Evolutionary conservation across 2,113 vertebrate species (phyloP).

Genomic region (Percina caprodes): DNA sequence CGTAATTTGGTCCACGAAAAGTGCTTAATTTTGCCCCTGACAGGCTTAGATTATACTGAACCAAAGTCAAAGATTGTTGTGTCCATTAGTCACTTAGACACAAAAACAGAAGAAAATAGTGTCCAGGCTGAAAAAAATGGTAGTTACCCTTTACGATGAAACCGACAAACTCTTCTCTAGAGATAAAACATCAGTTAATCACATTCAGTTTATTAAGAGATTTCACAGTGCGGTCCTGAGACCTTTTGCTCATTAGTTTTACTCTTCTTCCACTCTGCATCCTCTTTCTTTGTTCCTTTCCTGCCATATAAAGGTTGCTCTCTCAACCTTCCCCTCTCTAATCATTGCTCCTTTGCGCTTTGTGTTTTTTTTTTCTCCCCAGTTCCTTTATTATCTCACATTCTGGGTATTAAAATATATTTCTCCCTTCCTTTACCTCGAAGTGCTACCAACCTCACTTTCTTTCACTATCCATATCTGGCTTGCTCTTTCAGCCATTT

Average conservation of each 20-base stretch:
- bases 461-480: background rate
- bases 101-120: too few relatives aligned
- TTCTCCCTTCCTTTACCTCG: background rate
- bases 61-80: too few relatives aligned
- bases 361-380: constrained; percentile 9
- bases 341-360: constrained; percentile 10
- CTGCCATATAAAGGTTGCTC: constrained; percentile 15
- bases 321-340: background rate
- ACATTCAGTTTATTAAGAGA: background rate
- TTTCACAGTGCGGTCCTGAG: background rate
- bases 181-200: background rate
- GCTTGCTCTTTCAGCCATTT: constrained; percentile 16
- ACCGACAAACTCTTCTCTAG: background rate
- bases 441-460: background rate
- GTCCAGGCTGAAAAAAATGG: too few relatives aligned
- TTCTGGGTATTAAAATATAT: constrained; percentile 24
- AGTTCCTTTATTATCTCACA: background rate
- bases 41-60: too few relatives aligned
- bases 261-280: background rate
- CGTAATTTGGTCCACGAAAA: too few relatives aligned
- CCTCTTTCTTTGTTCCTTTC: background rate
- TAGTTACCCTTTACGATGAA: background rate
- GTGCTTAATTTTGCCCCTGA: too few relatives aligned
- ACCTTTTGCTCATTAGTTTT: background rate
- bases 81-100: too few relatives aligned